Percentiles rank a stretch among this genome's conserved stretches.
These are phyloP conservation scores for Stomatorhinus walkeri DNA, from an alignment of 2,797 vertebrate genomes.

Conservation along the genomic window DNA sequence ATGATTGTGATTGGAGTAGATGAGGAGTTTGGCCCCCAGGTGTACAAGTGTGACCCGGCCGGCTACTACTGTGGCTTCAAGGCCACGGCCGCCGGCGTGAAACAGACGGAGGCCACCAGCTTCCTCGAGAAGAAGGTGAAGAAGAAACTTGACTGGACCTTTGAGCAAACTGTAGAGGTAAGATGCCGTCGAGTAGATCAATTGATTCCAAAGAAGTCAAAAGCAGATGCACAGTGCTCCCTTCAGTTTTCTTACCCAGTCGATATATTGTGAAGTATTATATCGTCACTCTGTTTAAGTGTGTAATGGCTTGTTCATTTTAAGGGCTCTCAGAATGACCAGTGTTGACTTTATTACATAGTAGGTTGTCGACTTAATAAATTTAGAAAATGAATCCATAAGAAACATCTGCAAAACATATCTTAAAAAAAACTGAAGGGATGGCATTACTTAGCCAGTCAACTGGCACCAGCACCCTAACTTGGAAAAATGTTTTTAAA, in stretches of 20 bases:
- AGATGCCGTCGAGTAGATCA: constrained; percentile 20
- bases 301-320: neutral
- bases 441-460: neutral
- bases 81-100: constrained; percentile 94
- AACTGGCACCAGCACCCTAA: neutral
- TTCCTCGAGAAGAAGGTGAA: constrained; percentile 99
- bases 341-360: neutral
- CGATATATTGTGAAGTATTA: neutral
- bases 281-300: neutral
- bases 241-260: neutral
- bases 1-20: constrained; percentile 95
- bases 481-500: neutral
- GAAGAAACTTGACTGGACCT: constrained; percentile 98
- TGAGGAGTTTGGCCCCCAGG: constrained; percentile 84
- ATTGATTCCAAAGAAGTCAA: neutral
- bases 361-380: neutral
- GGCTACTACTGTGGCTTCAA: constrained; percentile 98
- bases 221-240: neutral
- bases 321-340: neutral
- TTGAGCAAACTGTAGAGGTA: constrained; percentile 93
- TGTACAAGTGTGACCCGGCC: constrained; percentile 95
- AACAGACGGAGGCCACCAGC: constrained; percentile 96
- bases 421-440: neutral
- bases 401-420: neutral
- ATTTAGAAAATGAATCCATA: neutral